These are phyloP conservation scores for Pseudomyrmex cubaensis DNA, from an alignment of 1,140 invertebrate species.

Conservation along the genomic window DNA sequence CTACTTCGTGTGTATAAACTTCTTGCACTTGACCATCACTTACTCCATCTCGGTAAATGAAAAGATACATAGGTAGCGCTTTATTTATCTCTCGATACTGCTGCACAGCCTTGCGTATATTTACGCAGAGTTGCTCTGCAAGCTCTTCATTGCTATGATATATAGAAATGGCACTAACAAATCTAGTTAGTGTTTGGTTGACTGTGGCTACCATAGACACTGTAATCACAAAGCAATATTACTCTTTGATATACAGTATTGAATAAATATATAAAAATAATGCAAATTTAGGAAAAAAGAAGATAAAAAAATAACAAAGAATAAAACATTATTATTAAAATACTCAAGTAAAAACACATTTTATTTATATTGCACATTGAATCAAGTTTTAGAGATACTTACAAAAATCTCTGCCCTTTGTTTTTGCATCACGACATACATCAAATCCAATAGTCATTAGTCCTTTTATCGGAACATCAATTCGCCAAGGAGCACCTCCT, in stretches of 20 bases:
- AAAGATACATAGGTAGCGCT: conserved; percentile 86
- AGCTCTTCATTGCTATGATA: conserved; percentile 91
- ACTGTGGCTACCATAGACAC: conserved; percentile 92
- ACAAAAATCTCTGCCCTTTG: conserved; percentile 87
- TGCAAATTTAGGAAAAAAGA: not conserved
- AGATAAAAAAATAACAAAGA: not conserved
- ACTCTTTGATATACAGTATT: not conserved
- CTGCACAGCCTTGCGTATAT: conserved; percentile 86
- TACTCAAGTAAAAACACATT: not conserved
- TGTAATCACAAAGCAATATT: conserved; percentile 37
- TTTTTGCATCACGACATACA: conserved; percentile 91
- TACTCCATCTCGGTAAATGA: conserved; percentile 93
- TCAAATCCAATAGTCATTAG: conserved; percentile 96
- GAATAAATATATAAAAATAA: not conserved
- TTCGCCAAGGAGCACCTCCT: conserved; percentile 93
- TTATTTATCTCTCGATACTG: conserved; percentile 84
- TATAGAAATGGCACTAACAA: conserved; percentile 88
- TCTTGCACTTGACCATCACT: conserved; percentile 93
- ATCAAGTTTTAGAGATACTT: conserved; percentile 31
- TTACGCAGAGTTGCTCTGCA: conserved; percentile 86
- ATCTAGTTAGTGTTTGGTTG: conserved; percentile 87
- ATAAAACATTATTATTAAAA: not conserved
- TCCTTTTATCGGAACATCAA: conserved; percentile 88
- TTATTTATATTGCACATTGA: not conserved
- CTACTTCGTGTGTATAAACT: conserved; percentile 88